These are phyloP conservation scores for Myotis findleyi DNA, from an alignment of 2,797 vertebrate genomes.

Conservation along the genomic window DNA sequence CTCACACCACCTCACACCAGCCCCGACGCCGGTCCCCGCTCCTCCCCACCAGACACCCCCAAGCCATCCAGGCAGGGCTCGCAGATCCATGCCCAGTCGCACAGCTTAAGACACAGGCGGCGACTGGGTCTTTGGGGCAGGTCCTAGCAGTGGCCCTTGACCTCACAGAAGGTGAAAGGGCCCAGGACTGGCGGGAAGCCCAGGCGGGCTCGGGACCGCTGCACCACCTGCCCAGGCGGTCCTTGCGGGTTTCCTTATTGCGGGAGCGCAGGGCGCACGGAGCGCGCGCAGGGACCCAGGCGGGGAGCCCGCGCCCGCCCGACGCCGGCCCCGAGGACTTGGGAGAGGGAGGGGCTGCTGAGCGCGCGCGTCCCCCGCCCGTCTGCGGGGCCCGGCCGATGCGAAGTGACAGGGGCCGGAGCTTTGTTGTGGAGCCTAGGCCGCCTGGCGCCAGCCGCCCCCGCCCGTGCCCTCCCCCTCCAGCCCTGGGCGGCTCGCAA, in stretches of 20 bases:
- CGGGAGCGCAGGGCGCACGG: neutral
- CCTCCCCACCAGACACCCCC: neutral
- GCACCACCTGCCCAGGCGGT: neutral
- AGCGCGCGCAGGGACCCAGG: neutral
- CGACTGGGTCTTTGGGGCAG: neutral
- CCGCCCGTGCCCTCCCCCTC: conserved; percentile 58
- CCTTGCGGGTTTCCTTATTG: neutral
- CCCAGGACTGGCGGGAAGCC: neutral
- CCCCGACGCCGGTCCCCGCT: neutral
- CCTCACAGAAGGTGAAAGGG: neutral
- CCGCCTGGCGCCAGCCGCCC: conserved; percentile 94
- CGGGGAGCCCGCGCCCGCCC: conserved; percentile 72
- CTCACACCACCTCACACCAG: neutral
- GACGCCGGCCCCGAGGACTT: conserved; percentile 83
- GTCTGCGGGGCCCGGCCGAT: conserved; percentile 91
- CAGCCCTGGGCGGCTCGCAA: conserved; percentile 67
- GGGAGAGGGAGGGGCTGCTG: conserved; percentile 71
- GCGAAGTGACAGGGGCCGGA: conserved; percentile 94
- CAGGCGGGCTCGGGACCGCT: neutral
- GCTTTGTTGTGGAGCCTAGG: conserved; percentile 92
- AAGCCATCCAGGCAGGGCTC: neutral
- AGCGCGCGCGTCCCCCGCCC: conserved; percentile 80
- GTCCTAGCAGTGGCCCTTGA: neutral
- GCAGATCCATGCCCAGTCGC: neutral
- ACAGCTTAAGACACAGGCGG: neutral